Conservation (phyloP, 2,797 vertebrate species). For the Acipenser ruthenus region DNA sequence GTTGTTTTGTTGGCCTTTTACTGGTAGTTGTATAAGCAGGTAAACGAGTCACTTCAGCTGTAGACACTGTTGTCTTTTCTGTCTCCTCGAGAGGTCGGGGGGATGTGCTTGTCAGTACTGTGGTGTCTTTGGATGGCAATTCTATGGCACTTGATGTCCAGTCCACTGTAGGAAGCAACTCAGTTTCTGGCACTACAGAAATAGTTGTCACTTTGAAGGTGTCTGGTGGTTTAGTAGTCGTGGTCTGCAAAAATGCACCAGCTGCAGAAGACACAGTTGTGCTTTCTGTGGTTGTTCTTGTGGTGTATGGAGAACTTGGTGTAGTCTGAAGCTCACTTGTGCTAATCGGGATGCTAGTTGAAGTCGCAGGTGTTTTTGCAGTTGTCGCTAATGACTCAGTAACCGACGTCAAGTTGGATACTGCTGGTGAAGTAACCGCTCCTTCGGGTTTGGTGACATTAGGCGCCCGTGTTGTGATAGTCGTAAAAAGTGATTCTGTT, state of each 20-base stretch:
- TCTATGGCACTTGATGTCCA: background rate
- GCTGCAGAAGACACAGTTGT: constrained; percentile 31
- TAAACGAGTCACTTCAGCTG: constrained; percentile 22
- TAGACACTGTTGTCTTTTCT: constrained; percentile 23
- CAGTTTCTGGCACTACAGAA: background rate
- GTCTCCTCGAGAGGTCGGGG: constrained; percentile 27
- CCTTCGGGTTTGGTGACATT: constrained; percentile 13
- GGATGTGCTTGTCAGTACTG: constrained; percentile 16
- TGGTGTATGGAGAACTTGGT: constrained; percentile 11
- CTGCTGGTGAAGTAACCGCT: constrained; percentile 9
- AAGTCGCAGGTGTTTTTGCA: constrained; percentile 30
- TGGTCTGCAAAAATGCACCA: constrained; percentile 31
- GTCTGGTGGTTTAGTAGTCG: constrained; percentile 13
- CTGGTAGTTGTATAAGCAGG: constrained; percentile 22
- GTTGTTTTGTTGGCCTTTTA: constrained; percentile 19
- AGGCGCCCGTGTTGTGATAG: background rate
- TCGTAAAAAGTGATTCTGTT: background rate
- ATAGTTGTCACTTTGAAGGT: constrained; percentile 9
- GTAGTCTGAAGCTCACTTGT: constrained; percentile 21
- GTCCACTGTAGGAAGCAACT: background rate
- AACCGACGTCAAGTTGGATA: constrained; percentile 9
- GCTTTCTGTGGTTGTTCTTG: constrained; percentile 27
- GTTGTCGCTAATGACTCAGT: constrained; percentile 21
- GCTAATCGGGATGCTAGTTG: constrained; percentile 1
- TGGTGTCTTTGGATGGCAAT: constrained; percentile 14